These are phyloP conservation scores for Parnassius smintheus DNA, from an alignment of 2,888 invertebrate genomes.

Conservation along the genomic window DNA sequence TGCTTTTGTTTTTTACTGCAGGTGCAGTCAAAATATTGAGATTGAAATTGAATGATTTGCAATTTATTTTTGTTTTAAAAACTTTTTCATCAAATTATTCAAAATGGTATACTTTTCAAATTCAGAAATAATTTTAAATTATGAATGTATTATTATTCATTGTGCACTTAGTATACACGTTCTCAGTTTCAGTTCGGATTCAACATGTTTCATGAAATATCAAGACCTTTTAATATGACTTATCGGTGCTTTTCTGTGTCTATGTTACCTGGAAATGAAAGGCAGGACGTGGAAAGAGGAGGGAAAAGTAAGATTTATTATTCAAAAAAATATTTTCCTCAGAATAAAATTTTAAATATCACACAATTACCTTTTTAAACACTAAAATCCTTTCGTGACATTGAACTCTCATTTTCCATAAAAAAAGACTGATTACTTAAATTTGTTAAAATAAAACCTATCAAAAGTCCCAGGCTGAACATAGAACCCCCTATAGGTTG, in stretches of 20 bases:
- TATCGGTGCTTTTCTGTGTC: conserved; percentile 97
- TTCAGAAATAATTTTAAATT: conserved; percentile 5
- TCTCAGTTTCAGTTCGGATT: conserved; percentile 90
- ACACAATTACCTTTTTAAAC: too few relatives aligned
- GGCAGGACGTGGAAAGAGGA: conserved; percentile 96
- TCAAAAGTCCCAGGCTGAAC: too few relatives aligned
- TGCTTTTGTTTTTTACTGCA: too few relatives aligned
- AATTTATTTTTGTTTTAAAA: conserved; percentile 41
- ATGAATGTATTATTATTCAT: conserved; percentile 25
- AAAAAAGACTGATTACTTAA: too few relatives aligned
- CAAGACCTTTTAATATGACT: conserved; percentile 89
- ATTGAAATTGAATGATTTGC: conserved; percentile 45
- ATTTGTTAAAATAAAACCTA: too few relatives aligned
- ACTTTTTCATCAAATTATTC: conserved; percentile 31
- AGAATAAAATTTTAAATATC: too few relatives aligned
- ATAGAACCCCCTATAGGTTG: too few relatives aligned
- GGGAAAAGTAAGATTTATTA: conserved; percentile 90
- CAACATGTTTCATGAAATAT: conserved; percentile 92
- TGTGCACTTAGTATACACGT: conserved; percentile 46
- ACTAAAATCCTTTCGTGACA: too few relatives aligned
- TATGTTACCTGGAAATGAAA: conserved; percentile 96
- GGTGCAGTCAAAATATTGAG: too few relatives aligned
- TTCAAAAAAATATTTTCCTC: too few relatives aligned
- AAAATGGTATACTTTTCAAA: conserved; percentile 48
- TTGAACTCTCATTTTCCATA: too few relatives aligned